Conservation (phyloP, 2,888 invertebrate species). For the Oxycera nigricornis region DNA sequence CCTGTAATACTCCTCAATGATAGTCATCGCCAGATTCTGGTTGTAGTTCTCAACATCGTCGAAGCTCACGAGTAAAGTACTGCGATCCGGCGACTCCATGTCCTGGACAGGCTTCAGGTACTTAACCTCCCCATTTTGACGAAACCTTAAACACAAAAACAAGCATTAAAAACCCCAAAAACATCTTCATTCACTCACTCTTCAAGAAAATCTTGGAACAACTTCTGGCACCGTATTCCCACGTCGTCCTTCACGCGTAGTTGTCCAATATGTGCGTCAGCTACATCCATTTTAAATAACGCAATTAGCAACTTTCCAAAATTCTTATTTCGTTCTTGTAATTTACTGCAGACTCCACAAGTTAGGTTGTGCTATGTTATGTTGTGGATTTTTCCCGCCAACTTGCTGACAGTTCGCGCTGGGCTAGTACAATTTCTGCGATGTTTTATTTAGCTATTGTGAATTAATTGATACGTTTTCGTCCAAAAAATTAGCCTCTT, state of each 20-base stretch:
- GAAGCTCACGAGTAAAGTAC: conserved; percentile 91
- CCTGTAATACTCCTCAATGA: conserved; percentile 91
- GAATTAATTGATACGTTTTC: no score
- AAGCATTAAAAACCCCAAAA: conserved; percentile 14
- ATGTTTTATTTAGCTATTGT: no score
- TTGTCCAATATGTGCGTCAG: conserved; percentile 76
- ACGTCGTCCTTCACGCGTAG: conserved; percentile 87
- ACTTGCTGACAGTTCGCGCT: background rate
- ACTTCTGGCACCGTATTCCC: conserved; percentile 90
- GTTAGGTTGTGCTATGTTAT: no score
- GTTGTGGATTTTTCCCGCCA: conserved; percentile 28
- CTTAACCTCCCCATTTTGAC: conserved; percentile 87
- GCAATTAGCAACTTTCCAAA: background rate
- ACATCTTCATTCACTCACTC: conserved; percentile 71
- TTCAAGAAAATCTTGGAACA: conserved; percentile 95
- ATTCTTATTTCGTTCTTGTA: no score
- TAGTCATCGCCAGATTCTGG: conserved; percentile 88
- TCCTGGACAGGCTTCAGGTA: conserved; percentile 85
- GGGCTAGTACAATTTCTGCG: background rate
- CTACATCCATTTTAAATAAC: conserved; percentile 75
- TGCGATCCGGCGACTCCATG: conserved; percentile 84
- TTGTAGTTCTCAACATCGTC: conserved; percentile 94
- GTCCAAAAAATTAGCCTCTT: no score
- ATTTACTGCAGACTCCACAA: no score
- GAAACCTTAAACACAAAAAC: conserved; percentile 66